phyloP scores from a whole-genome alignment of 1,140 invertebrate genomes.

The Tribolium madens region DNA sequence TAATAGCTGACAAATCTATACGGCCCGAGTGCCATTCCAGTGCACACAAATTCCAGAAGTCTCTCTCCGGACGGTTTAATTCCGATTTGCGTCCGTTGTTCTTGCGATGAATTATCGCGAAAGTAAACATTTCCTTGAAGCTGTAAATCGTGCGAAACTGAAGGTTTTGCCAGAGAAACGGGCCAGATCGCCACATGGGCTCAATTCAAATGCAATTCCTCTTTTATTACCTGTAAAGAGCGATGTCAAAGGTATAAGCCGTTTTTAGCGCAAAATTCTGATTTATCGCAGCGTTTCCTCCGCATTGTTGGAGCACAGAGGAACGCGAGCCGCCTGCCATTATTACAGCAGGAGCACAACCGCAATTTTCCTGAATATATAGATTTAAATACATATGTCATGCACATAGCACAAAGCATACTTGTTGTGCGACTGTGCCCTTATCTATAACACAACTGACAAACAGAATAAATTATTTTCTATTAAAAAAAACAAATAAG shows the following conservation, averaged over 20 bases:
- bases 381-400: too few relatives aligned
- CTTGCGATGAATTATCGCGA: neutral
- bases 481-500: too few relatives aligned
- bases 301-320: slow-evolving; percentile 48
- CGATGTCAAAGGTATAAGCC: slow-evolving; percentile 33
- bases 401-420: too few relatives aligned
- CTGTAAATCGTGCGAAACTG: slow-evolving; percentile 45
- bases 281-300: slow-evolving; percentile 1
- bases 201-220: slow-evolving; percentile 30
- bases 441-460: too few relatives aligned
- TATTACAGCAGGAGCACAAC: too few relatives aligned
- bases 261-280: slow-evolving; percentile 17
- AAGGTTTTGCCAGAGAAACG: slow-evolving; percentile 38
- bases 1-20: slow-evolving; percentile 30
- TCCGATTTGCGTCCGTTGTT: slow-evolving; percentile 2
- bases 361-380: too few relatives aligned
- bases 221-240: slow-evolving; percentile 26
- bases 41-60: slow-evolving; percentile 3
- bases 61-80: slow-evolving; percentile 12
- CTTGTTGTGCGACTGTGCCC: too few relatives aligned
- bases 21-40: neutral
- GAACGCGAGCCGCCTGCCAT: neutral
- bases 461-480: too few relatives aligned
- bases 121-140: slow-evolving; percentile 43
- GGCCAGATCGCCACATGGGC: slow-evolving; percentile 45